Conservation (phyloP, 2,113 vertebrate species). For the Meriones unguiculatus region DNA sequence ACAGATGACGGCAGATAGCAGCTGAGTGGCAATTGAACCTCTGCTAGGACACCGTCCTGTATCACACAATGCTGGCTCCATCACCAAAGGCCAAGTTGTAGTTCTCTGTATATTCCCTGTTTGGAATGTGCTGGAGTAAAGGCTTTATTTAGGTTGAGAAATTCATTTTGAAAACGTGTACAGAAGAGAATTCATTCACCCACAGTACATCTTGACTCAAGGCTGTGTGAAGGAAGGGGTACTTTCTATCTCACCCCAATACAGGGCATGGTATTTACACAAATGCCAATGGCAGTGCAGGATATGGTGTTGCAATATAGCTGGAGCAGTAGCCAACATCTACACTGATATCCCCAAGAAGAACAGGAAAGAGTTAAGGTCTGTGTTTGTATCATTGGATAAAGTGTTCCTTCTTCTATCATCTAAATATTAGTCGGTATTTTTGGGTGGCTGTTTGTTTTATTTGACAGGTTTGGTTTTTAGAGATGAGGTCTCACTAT, state of each 20-base stretch:
- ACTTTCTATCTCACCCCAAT: background rate
- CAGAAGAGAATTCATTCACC: background rate
- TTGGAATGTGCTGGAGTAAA: background rate
- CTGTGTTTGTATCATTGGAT: background rate
- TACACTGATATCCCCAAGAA: accelerated
- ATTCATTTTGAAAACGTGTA: background rate
- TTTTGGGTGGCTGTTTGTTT: background rate
- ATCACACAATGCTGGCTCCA: background rate
- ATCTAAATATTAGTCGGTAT: background rate
- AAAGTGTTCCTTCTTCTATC: background rate
- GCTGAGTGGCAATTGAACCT: background rate
- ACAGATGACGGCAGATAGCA: background rate
- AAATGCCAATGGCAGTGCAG: accelerated
- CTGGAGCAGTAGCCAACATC: background rate
- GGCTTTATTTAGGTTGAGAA: background rate
- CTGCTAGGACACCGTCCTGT: background rate
- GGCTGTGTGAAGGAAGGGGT: background rate
- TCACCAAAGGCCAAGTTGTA: background rate
- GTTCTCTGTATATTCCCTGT: background rate
- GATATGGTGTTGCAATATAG: accelerated
- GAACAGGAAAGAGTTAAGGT: background rate
- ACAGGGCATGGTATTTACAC: background rate
- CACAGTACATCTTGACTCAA: background rate
- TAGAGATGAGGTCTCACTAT: background rate
- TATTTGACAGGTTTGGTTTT: background rate